Conservation (phyloP, 2,888 invertebrate genomes). For the Periphyllus acericola region DNA sequence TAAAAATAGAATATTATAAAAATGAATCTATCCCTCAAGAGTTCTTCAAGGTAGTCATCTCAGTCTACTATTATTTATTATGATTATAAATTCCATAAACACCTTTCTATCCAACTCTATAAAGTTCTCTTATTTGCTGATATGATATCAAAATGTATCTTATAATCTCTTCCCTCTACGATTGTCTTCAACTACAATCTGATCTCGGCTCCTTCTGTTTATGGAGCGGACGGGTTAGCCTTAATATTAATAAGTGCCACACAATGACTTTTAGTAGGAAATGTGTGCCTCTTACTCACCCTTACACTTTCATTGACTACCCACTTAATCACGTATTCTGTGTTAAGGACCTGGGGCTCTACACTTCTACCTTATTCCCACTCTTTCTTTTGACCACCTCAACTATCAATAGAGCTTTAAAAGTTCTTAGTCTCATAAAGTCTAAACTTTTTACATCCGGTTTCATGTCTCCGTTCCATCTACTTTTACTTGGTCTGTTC, state of each 20-base stretch:
- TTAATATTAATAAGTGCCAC: background rate
- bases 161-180: background rate
- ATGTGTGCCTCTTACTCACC: background rate
- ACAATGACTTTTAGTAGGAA: background rate
- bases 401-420: conserved; percentile 1
- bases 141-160: conserved; percentile 6
- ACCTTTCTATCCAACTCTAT: background rate
- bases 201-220: background rate
- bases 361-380: background rate
- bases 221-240: background rate
- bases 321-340: background rate
- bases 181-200: background rate
- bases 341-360: background rate
- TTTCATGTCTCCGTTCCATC: no score
- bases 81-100: no score
- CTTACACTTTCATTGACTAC: background rate
- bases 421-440: conserved; percentile 15
- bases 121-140: background rate
- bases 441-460: background rate
- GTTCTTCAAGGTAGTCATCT: no score
- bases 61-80: no score
- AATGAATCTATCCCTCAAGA: no score
- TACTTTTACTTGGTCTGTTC: background rate
- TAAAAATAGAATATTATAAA: no score
- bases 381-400: background rate